Evolutionary conservation across 2,888 invertebrate species (phyloP), one percentile per base, ranked within the genome.

Genomic region (Noctua pronuba): DNA sequence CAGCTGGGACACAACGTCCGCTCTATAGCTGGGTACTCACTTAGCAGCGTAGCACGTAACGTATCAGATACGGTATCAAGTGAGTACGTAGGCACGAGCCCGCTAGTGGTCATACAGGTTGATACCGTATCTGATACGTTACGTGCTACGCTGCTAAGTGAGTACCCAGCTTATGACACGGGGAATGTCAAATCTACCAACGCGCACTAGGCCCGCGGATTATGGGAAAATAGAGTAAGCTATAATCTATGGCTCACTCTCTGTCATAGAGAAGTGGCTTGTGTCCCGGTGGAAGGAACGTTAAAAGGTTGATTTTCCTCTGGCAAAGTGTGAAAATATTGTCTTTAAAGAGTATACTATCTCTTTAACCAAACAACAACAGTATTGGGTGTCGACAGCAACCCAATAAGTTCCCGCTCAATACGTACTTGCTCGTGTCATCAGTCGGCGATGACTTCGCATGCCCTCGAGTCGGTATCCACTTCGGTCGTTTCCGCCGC

Each of bases 401-500:
- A 73, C 67, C 24, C 60, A 62, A 44, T 18, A 66, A 35, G 24
- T 52, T 44, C 28, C 41, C 41, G 16, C 44, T 46, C 55, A 73
- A 65, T 68, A 73, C 52, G 24, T 71, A 66, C 64, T 73, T 75
- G 44, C 35, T 38, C 70, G 67, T 68, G 73, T 86, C 88, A 92
- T 95, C 94, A 95, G 86, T 95, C 95, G 79, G 89, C 86, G 83
- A 94, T 88, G 73, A 94, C 86, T 77, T 92, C 93, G 83, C 89
- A 82, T 55, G 86, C 86, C 72, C 77, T 84, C 62, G 76, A 75
- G 13, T 83, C 81, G 31, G 69, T 78, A 4, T 87, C 86, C 52
- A 86, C 82, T 66, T 88, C 82, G 64, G 69, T 84, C 46, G 75
- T 80, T 73, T 87, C 88, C 52, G 85, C 75, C 16, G 76, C 74